These are phyloP conservation scores for Maconellicoccus hirsutus DNA, from an alignment of 1,140 invertebrate genomes.

Conservation along the genomic window DNA sequence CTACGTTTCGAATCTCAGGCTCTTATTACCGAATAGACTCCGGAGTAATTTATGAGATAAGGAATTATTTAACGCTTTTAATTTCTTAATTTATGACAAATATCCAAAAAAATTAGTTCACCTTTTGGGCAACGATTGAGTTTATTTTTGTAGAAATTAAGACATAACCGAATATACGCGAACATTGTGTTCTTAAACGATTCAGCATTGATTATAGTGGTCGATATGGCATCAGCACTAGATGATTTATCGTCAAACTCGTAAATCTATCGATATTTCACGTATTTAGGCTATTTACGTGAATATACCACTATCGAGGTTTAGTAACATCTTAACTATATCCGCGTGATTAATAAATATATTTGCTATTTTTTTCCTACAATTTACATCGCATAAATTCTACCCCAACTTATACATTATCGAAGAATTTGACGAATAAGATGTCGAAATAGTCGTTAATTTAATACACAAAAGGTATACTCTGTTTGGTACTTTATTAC, in stretches of 20 bases:
- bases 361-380: not conserved
- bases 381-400: not conserved
- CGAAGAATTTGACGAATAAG: not conserved
- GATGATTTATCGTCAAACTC: not conserved
- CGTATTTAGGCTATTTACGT: not conserved
- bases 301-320: not conserved
- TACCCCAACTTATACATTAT: not conserved
- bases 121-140: too few relatives aligned
- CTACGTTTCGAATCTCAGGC: not conserved
- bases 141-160: too few relatives aligned
- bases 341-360: not conserved
- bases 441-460: not conserved
- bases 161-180: too few relatives aligned
- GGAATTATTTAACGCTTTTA: too few relatives aligned
- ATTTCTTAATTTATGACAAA: too few relatives aligned
- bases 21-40: not conserved
- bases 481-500: too few relatives aligned
- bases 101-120: too few relatives aligned
- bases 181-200: too few relatives aligned
- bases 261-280: not conserved
- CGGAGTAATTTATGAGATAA: too few relatives aligned
- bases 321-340: not conserved
- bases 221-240: not conserved
- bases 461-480: not conserved
- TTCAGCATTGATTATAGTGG: not conserved